These are phyloP conservation scores for Mesaphorura yosii DNA, from an alignment of 1,140 invertebrate species.

Conservation along the genomic window DNA sequence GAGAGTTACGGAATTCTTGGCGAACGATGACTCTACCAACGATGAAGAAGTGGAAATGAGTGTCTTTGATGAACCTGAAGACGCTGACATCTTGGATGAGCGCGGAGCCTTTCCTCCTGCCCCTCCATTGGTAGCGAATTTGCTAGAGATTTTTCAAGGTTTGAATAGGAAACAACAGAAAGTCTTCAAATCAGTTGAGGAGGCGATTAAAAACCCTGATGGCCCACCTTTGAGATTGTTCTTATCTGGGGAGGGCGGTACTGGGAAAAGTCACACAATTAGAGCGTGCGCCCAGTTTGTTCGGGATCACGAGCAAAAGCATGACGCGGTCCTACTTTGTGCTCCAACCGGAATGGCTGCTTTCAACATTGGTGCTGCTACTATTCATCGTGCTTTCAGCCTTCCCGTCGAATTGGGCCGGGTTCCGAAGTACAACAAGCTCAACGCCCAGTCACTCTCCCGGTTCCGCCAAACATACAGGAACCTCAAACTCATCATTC, in stretches of 20 bases:
- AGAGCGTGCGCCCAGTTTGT: neutral
- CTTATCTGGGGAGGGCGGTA: neutral
- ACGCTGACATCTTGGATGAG: too few relatives aligned
- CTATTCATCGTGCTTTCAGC: neutral
- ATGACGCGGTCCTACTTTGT: neutral
- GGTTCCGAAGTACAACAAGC: neutral
- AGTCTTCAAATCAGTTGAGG: too few relatives aligned
- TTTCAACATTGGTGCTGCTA: neutral
- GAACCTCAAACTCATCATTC: neutral
- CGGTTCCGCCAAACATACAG: neutral
- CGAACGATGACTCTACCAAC: too few relatives aligned
- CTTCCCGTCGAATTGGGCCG: neutral
- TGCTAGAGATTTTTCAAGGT: neutral
- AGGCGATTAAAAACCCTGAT: too few relatives aligned
- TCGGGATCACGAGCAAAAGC: neutral
- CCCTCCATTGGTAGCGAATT: neutral
- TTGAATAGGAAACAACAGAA: neutral
- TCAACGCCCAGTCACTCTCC: neutral
- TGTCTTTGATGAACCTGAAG: too few relatives aligned
- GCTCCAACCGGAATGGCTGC: conserved; percentile 1
- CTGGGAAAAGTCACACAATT: neutral
- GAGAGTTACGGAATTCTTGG: neutral
- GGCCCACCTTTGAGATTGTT: neutral
- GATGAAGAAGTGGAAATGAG: too few relatives aligned
- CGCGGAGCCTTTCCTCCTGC: neutral